Percentiles rank a stretch among this genome's conserved stretches.
Evolutionary conservation across 2,888 invertebrate species (phyloP).

Genomic region (Helleia helle): DNA sequence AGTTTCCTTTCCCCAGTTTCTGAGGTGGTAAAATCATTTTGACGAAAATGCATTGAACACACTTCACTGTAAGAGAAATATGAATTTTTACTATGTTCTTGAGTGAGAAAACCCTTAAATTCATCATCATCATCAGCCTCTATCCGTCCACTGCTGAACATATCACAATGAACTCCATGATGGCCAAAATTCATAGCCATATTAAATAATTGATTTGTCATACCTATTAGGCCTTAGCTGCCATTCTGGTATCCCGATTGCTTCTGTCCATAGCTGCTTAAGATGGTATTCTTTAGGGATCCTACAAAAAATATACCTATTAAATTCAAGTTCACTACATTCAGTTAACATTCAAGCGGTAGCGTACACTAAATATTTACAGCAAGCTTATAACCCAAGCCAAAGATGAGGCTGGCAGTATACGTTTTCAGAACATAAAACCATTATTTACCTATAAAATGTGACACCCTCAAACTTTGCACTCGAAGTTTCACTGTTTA

Average conservation of each 20-base stretch:
- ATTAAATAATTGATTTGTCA: background rate
- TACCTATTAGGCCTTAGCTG: constrained; percentile 1
- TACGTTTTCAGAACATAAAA: too few relatives aligned
- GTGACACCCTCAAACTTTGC: constrained; percentile 1
- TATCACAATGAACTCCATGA: too few relatives aligned
- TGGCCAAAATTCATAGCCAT: background rate
- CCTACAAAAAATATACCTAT: background rate
- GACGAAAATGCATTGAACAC: background rate
- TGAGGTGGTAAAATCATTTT: background rate
- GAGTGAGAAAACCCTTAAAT: too few relatives aligned
- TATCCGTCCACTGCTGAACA: too few relatives aligned
- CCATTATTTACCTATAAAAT: constrained; percentile 2
- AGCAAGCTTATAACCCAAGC: too few relatives aligned
- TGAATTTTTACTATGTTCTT: too few relatives aligned
- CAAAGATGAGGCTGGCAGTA: too few relatives aligned
- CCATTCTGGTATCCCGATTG: constrained; percentile 4
- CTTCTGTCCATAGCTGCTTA: constrained; percentile 2
- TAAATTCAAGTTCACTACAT: too few relatives aligned
- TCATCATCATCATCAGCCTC: too few relatives aligned
- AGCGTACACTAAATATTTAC: too few relatives aligned
- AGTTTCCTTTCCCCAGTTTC: background rate
- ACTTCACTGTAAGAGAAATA: background rate
- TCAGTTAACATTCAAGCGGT: too few relatives aligned
- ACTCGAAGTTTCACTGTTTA: background rate
- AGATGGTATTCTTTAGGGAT: background rate